Evolutionary conservation across 2,113 vertebrate genomes (phyloP).

Genomic region (Menidia beryllina): DNA sequence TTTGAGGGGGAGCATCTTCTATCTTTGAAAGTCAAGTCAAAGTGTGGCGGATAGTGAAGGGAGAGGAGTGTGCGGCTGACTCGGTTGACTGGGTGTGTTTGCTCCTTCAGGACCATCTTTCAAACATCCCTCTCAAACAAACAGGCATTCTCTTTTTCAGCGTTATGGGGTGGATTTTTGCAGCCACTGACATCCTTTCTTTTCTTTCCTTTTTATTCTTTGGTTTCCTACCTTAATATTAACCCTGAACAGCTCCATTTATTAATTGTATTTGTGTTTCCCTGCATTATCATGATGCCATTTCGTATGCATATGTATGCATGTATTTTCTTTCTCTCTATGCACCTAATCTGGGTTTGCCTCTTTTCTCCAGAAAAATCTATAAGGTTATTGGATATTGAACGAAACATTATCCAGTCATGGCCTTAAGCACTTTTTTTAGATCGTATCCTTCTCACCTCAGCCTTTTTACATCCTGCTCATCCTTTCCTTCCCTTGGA

Average conservation of each 20-base stretch:
- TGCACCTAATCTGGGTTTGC: slow-evolving; percentile 9
- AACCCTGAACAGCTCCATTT: slow-evolving; percentile 27
- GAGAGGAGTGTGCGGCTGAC: slow-evolving; percentile 58
- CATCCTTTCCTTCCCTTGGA: slow-evolving; percentile 4
- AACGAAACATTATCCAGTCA: slow-evolving; percentile 21
- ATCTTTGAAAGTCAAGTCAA: slow-evolving; percentile 74
- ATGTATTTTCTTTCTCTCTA: slow-evolving; percentile 47
- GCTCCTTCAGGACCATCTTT: slow-evolving; percentile 69
- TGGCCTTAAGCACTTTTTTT: slow-evolving; percentile 22
- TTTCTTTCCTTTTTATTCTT: slow-evolving; percentile 14
- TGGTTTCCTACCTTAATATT: slow-evolving; percentile 25
- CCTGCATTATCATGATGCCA: slow-evolving; percentile 21
- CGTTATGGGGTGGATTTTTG: slow-evolving; percentile 42
- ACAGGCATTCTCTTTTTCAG: slow-evolving; percentile 38
- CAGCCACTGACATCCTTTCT: slow-evolving; percentile 32
- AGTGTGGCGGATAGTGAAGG: slow-evolving; percentile 60
- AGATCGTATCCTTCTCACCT: slow-evolving; percentile 4
- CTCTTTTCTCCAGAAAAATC: slow-evolving; percentile 20
- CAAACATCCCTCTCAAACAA: slow-evolving; percentile 70
- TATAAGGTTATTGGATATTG: slow-evolving; percentile 18
- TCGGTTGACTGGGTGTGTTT: slow-evolving; percentile 74
- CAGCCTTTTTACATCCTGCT: slow-evolving; percentile 7
- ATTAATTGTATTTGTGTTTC: slow-evolving; percentile 36
- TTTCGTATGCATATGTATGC: slow-evolving; percentile 41
- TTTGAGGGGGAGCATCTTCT: slow-evolving; percentile 62